Percentiles rank a stretch among this genome's conserved stretches.
These are phyloP conservation scores for Cryptotermes secundus DNA, from an alignment of 1,140 invertebrate genomes.

Conservation along the genomic window DNA sequence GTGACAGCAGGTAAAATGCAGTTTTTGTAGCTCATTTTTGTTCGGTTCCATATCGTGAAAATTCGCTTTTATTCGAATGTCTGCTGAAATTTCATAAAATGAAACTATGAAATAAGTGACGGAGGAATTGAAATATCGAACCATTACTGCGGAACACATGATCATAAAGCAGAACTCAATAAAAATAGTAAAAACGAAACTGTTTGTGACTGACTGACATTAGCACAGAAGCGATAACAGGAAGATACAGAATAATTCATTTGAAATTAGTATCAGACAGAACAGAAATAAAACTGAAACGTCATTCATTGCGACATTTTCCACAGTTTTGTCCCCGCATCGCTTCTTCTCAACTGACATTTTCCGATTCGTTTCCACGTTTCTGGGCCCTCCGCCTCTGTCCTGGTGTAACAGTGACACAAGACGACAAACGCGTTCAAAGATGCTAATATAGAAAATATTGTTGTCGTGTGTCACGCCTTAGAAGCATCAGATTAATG, in stretches of 20 bases:
- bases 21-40: too few species aligned
- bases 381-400: neutral
- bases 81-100: too few species aligned
- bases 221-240: neutral
- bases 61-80: too few species aligned
- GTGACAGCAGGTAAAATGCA: too few species aligned
- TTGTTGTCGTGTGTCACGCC: too few species aligned
- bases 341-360: slow-evolving; percentile 6
- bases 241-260: neutral
- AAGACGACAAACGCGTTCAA: neutral
- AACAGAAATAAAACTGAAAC: slow-evolving; percentile 9
- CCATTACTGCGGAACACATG: neutral
- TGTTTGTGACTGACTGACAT: neutral
- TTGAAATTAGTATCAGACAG: neutral
- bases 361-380: neutral
- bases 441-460: neutral
- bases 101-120: too few species aligned
- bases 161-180: neutral
- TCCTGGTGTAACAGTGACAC: neutral
- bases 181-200: neutral
- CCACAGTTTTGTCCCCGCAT: neutral
- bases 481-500: too few species aligned
- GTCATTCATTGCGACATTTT: neutral
- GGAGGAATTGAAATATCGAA: neutral
- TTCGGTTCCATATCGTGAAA: too few species aligned